Percentiles rank a stretch among this genome's conserved stretches.
These are phyloP conservation scores for Gymnocheta viridis DNA, from an alignment of 2,888 invertebrate species.

Conservation along the genomic window DNA sequence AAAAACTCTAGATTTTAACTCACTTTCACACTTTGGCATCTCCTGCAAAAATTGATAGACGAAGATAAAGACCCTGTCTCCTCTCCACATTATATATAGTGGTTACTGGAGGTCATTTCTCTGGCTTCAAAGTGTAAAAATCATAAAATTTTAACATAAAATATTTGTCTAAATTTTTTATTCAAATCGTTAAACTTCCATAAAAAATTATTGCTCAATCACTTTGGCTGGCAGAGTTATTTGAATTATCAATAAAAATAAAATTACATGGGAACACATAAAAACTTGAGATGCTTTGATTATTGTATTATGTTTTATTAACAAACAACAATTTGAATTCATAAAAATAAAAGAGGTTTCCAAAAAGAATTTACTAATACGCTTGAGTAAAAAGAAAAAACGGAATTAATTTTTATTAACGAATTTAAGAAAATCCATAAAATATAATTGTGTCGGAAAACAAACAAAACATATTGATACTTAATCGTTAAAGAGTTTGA, in stretches of 20 bases:
- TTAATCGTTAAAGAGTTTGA: no score
- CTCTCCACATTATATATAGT: no score
- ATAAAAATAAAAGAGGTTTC: constrained; percentile 11
- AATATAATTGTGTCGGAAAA: no score
- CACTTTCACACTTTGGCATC: no score
- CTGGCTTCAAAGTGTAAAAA: no score
- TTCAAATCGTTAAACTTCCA: background rate
- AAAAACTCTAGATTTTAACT: no score
- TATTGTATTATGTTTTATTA: background rate
- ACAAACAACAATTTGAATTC: background rate
- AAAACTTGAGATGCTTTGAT: background rate
- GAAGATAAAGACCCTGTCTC: no score
- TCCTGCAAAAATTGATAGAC: no score
- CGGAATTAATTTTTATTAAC: background rate
- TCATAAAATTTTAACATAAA: background rate
- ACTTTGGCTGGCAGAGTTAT: background rate
- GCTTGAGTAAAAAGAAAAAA: background rate
- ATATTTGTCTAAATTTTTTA: background rate
- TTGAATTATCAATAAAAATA: constrained; percentile 20
- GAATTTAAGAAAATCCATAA: no score
- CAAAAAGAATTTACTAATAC: background rate
- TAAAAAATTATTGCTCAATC: background rate
- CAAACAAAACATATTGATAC: no score
- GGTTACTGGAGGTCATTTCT: no score
- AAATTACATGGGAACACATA: constrained; percentile 2